Conservation (phyloP, 2,797 vertebrate genomes). For the Melanotaenia nigrans region DNA sequence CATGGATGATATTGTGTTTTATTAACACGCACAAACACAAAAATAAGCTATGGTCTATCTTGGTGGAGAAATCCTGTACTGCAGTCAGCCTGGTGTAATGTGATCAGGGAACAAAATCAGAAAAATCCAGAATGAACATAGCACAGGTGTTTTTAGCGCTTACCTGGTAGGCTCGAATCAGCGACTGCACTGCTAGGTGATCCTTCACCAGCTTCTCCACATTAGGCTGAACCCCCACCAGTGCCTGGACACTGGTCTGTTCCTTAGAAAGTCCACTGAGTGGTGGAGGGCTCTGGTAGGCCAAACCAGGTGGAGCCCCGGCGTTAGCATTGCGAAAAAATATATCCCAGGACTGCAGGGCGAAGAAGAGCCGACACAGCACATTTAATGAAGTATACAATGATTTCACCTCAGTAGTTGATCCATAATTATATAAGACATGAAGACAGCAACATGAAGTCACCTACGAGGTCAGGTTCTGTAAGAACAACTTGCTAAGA, state of each 20-base stretch:
- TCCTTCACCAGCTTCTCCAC: conserved; percentile 94
- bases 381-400: neutral
- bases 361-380: conserved; percentile 1
- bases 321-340: conserved; percentile 93
- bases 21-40: no score
- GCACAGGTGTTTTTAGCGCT: conserved; percentile 9
- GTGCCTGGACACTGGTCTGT: conserved; percentile 71
- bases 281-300: conserved; percentile 90
- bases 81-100: no score
- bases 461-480: no score
- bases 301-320: conserved; percentile 86
- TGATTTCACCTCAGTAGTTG: neutral
- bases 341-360: conserved; percentile 91
- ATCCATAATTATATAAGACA: neutral
- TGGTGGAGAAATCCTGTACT: no score
- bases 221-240: conserved; percentile 83
- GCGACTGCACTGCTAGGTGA: conserved; percentile 93
- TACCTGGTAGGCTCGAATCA: conserved; percentile 97
- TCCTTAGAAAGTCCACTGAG: conserved; percentile 76
- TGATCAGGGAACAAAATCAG: no score
- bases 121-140: no score
- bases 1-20: no score
- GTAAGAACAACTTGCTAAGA: no score
- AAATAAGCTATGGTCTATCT: no score
- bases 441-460: no score